Evolutionary conservation across 2,888 invertebrate species (phyloP).

Genomic region (Oeneis ivallda): DNA sequence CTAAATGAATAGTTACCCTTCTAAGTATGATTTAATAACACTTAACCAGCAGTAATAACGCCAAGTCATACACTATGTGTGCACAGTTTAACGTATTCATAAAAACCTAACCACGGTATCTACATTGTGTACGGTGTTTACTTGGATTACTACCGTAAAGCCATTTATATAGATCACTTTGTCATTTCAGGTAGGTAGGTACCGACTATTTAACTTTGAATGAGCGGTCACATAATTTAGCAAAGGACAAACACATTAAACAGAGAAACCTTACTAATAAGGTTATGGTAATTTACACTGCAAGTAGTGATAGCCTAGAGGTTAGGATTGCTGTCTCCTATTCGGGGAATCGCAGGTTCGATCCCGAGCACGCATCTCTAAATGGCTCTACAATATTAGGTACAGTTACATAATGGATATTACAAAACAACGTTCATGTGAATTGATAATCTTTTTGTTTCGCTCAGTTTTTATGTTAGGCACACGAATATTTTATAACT

Average conservation of each 20-base stretch:
- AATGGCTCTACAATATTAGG: not conserved
- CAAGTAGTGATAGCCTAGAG: too few species aligned
- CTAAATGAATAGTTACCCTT: conserved; percentile 48
- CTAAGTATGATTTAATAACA: conserved; percentile 60
- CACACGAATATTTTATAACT: not conserved
- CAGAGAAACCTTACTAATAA: too few species aligned
- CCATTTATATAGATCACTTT: not conserved
- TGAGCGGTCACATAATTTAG: not conserved
- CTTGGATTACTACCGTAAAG: not conserved
- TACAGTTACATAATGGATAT: not conserved
- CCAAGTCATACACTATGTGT: conserved; percentile 2
- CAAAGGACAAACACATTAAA: too few species aligned
- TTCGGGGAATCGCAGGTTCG: too few species aligned
- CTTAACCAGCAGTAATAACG: conserved; percentile 17
- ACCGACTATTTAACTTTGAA: not conserved
- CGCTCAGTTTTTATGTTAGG: not conserved
- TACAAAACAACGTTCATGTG: not conserved
- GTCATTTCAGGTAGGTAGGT: not conserved
- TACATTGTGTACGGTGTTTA: not conserved
- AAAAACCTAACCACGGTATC: not conserved
- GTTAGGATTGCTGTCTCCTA: too few species aligned
- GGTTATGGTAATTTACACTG: too few species aligned
- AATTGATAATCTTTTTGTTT: not conserved
- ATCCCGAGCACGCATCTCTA: too few species aligned
- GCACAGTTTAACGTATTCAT: conserved; percentile 5